phyloP scores from a whole-genome alignment of 2,888 invertebrate species.

The Linnaemya tessellans region DNA sequence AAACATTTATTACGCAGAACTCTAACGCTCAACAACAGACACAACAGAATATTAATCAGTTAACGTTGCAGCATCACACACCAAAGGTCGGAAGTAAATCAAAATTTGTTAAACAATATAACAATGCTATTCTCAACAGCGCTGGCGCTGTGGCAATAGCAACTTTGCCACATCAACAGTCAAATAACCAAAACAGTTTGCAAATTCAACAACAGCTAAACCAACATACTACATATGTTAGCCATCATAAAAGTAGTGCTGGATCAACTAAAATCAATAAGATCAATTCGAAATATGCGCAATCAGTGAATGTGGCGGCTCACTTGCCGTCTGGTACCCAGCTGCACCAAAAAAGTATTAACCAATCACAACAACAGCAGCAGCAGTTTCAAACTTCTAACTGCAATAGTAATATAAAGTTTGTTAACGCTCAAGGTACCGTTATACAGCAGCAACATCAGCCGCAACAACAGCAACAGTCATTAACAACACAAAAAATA shows the following conservation, averaged over 20 bases:
- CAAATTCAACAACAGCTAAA: constrained; percentile 71
- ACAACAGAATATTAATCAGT: constrained; percentile 75
- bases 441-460: constrained; percentile 82
- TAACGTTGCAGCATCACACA: constrained; percentile 68
- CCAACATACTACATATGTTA: constrained; percentile 75
- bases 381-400: constrained; percentile 60
- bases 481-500: constrained; percentile 66
- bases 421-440: constrained; percentile 83
- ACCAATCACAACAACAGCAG: constrained; percentile 60
- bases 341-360: constrained; percentile 78
- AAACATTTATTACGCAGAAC: constrained; percentile 74
- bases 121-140: constrained; percentile 76
- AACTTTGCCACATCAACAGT: constrained; percentile 75
- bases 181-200: constrained; percentile 74
- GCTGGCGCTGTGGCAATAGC: constrained; percentile 76
- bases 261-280: constrained; percentile 76
- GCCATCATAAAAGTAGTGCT: constrained; percentile 74
- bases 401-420: constrained; percentile 79
- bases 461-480: constrained; percentile 66
- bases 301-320: constrained; percentile 75
- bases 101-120: constrained; percentile 82
- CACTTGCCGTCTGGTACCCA: constrained; percentile 80
- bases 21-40: constrained; percentile 77
- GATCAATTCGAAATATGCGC: constrained; percentile 76
- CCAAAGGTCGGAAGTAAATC: constrained; percentile 74